Percentiles rank a stretch among this genome's conserved stretches.
Evolutionary conservation across 2,888 invertebrate species (phyloP).

Genomic region (Sesia bembeciformis): DNA sequence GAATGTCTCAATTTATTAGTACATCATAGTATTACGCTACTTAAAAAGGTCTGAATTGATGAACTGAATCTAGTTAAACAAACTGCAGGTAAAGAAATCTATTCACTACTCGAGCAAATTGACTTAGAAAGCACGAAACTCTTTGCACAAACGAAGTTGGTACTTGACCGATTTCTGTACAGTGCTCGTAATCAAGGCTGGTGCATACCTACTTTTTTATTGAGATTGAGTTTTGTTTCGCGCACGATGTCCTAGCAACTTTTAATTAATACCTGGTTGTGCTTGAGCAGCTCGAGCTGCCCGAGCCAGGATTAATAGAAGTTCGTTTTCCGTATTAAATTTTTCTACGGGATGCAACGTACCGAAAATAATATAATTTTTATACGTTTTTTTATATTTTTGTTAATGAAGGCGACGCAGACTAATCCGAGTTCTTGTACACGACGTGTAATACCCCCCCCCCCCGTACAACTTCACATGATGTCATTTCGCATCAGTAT

Average conservation of each 20-base stretch:
- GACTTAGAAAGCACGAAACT: background rate
- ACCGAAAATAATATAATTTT: background rate
- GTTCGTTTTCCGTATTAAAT: slow-evolving; percentile 4
- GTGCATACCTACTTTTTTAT: slow-evolving; percentile 9
- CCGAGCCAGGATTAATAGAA: slow-evolving; percentile 10
- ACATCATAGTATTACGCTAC: too few relatives aligned
- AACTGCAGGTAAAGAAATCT: background rate
- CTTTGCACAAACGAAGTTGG: background rate
- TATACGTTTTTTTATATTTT: background rate
- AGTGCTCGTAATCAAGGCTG: slow-evolving; percentile 15
- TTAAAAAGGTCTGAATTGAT: background rate
- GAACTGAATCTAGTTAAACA: background rate
- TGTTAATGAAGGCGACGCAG: background rate
- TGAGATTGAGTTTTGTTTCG: slow-evolving; percentile 20
- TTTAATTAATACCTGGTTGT: slow-evolving; percentile 28
- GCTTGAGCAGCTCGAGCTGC: slow-evolving; percentile 1
- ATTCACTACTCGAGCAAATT: background rate
- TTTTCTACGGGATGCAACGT: background rate
- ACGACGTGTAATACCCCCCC: too few relatives aligned
- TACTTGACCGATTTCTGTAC: slow-evolving; percentile 6
- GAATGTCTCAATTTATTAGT: too few relatives aligned
- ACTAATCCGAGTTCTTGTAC: background rate
- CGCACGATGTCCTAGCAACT: slow-evolving; percentile 25
- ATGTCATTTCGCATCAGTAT: too few relatives aligned
- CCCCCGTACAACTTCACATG: too few relatives aligned